phyloP scores from a whole-genome alignment of 2,113 vertebrate species.

The Cisticola juncidis region DNA sequence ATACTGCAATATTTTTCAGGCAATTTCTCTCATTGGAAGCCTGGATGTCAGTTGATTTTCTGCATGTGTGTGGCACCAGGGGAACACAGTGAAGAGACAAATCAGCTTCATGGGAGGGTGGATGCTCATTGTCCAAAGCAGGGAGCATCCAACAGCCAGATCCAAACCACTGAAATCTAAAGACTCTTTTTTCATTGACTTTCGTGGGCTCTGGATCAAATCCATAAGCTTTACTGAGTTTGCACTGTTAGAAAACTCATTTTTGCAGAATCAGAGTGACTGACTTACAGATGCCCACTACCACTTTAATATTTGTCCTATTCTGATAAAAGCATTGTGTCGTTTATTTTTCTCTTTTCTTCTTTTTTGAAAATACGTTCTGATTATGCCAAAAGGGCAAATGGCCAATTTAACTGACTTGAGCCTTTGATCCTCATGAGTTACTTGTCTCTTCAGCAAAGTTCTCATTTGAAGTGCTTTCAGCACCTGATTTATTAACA shows the following conservation, averaged over 20 bases:
- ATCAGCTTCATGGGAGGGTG: background rate
- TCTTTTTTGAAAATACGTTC: background rate
- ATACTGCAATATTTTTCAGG: background rate
- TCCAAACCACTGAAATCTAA: background rate
- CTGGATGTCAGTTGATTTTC: background rate
- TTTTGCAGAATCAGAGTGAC: background rate
- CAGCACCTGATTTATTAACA: constrained; percentile 68
- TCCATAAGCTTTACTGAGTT: background rate
- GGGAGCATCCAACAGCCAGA: background rate
- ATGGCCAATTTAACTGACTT: background rate
- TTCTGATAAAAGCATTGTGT: background rate
- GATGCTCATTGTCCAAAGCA: background rate
- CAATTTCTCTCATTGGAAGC: background rate
- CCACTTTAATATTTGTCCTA: background rate
- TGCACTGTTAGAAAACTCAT: background rate
- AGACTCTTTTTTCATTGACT: background rate
- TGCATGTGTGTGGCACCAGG: background rate
- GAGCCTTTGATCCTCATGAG: constrained; percentile 22
- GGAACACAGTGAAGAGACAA: background rate
- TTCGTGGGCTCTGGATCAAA: background rate
- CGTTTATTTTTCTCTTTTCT: background rate
- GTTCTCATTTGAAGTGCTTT: constrained; percentile 56
- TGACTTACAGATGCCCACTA: background rate
- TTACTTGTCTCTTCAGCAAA: constrained; percentile 27
- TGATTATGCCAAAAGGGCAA: constrained; percentile 14